Evolutionary conservation across 2,113 vertebrate genomes (phyloP), one percentile per base, ranked within the genome.

Genomic region (Forbesichthys agassizii): DNA sequence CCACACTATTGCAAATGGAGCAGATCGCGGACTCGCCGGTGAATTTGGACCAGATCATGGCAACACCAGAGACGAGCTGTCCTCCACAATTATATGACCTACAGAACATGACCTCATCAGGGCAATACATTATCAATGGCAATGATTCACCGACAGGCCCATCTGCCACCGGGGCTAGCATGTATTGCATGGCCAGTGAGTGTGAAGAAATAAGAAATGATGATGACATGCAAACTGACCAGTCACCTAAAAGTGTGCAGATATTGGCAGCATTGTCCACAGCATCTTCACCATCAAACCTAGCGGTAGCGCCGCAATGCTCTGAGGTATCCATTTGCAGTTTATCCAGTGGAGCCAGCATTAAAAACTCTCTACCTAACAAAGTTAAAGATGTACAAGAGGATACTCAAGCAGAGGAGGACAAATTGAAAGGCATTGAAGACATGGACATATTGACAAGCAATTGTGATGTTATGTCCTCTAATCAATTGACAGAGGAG

Each of bases 371-470:
- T 9, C 47, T 6, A 56, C 54, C n/a, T 16, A 57, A 27, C 14
- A 3, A 47, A 33, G 13, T 46, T 58, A 48, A 46, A 48, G 71
- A 27, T 27, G 27, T 27, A 27, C 27, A 27, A 27, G 27, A 27
- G 27, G 27, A 64, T 64, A 5, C 62, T 14, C 27, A n/a, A 64
- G n/a, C 5, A 59, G 36, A 69, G 61, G 74, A 71, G 11, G 62
- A 75, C 65, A 36, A 46, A n/a, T 57, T 61, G 4, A 66, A 70
- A 18, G 46, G 33, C 1, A 0, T 49, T 10, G 7, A 49, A 64
- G 18, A 66, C 2, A 79, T 74, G 65, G 73, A 82, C 46, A 64
- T 75, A 13, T 76, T 78, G 13, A 9, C 20, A 64, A 47, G 42
- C n/a, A 16, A 33, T 20, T 1, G 46, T 54, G 70, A 61, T 48